Evolutionary conservation across 2,797 vertebrate species (phyloP).

Genomic region (Ptychadena robeensis): DNA sequence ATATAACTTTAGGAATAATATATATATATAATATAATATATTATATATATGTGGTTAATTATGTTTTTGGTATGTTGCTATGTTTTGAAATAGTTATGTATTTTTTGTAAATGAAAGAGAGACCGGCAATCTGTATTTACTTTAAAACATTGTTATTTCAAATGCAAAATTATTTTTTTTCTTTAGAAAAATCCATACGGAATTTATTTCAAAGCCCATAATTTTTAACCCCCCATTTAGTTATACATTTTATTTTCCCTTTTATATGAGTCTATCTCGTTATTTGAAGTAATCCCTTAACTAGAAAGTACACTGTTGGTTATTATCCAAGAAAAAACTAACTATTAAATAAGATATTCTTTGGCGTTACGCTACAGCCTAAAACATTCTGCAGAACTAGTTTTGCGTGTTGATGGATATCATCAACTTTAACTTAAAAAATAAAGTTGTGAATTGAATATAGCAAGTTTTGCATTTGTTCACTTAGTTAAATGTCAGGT

Average conservation of each 20-base stretch:
- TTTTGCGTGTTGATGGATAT: not conserved
- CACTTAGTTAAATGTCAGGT: not conserved
- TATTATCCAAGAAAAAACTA: not conserved
- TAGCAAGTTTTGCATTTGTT: too few species aligned
- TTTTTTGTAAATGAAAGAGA: not conserved
- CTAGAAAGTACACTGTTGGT: not conserved
- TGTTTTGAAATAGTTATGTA: too few species aligned
- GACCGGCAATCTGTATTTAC: not conserved
- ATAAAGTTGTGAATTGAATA: not conserved
- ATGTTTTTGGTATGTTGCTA: too few species aligned
- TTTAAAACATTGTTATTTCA: not conserved
- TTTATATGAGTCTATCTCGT: not conserved
- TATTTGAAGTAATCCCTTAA: not conserved
- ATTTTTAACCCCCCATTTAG: not conserved
- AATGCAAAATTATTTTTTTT: not conserved
- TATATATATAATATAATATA: too few species aligned
- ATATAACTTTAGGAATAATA: too few species aligned
- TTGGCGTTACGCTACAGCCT: not conserved
- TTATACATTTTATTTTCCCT: not conserved
- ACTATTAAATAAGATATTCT: not conserved
- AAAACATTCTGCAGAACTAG: not conserved
- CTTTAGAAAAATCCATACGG: too few species aligned
- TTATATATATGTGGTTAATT: too few species aligned
- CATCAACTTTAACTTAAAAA: not conserved
- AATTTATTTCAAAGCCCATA: not conserved